phyloP scores from a whole-genome alignment of 2,888 invertebrate species.

The Nomada lathburiana region DNA sequence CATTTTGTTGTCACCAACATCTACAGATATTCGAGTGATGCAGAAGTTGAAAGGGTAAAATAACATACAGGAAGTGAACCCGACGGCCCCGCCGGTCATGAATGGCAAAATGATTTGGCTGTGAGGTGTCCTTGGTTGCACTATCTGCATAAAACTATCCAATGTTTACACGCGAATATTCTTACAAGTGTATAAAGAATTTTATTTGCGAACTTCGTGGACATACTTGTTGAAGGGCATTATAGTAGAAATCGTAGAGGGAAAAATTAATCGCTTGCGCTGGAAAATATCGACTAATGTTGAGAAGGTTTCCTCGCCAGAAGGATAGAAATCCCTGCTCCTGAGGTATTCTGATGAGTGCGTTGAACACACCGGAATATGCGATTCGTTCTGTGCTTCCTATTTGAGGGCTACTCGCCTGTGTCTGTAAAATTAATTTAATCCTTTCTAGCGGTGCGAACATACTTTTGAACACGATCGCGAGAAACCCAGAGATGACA shows the following conservation, averaged over 20 bases:
- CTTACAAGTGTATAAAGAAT: not conserved
- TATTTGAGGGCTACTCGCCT: slow-evolving; percentile 55
- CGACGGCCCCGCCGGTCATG: slow-evolving; percentile 52
- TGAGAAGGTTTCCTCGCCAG: slow-evolving; percentile 57
- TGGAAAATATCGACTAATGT: slow-evolving; percentile 56
- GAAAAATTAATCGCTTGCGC: slow-evolving; percentile 58
- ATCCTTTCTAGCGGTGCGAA: slow-evolving; percentile 54
- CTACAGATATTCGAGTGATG: slow-evolving; percentile 58
- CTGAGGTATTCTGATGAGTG: slow-evolving; percentile 39
- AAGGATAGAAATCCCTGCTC: slow-evolving; percentile 56
- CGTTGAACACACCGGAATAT: slow-evolving; percentile 44
- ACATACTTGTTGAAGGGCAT: slow-evolving; percentile 35
- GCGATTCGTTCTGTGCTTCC: slow-evolving; percentile 8
- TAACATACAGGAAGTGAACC: slow-evolving; percentile 43
- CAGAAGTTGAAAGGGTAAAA: slow-evolving; percentile 54
- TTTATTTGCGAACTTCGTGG: not conserved
- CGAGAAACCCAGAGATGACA: slow-evolving; percentile 52
- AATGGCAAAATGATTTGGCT: slow-evolving; percentile 28
- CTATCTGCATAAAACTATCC: slow-evolving; percentile 34
- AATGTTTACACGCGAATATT: slow-evolving; percentile 10
- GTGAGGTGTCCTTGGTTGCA: slow-evolving; percentile 20
- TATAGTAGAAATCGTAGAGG: slow-evolving; percentile 43
- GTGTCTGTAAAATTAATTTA: slow-evolving; percentile 60
- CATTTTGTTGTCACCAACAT: slow-evolving; percentile 44
- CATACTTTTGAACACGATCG: slow-evolving; percentile 47